Evolutionary conservation across 2,797 vertebrate species (phyloP).

Genomic region (Myotis planiceps): DNA sequence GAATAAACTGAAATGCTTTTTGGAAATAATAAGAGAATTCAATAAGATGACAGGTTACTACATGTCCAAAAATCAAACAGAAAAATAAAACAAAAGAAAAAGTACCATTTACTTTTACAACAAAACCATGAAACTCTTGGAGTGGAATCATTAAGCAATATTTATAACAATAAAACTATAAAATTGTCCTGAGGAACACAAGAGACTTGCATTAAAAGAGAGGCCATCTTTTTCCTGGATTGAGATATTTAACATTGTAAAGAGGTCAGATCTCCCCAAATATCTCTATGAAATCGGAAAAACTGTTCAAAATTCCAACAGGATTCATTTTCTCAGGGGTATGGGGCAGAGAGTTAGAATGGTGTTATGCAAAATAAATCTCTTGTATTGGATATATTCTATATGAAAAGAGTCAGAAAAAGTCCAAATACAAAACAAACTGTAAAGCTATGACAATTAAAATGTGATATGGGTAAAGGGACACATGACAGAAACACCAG

Average conservation of each 20-base stretch:
- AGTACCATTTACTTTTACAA: not conserved
- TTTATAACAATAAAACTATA: not conserved
- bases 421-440: not conserved
- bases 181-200: not conserved
- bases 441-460: not conserved
- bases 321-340: not conserved
- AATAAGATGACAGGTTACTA: not conserved
- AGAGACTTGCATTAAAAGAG: not conserved
- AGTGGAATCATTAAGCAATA: not conserved
- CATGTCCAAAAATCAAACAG: not conserved
- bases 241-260: not conserved
- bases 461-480: not conserved
- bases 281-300: not conserved
- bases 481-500: not conserved
- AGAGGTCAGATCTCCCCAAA: not conserved
- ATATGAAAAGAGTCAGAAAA: not conserved
- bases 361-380: not conserved
- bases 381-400: not conserved
- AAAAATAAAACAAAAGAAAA: not conserved
- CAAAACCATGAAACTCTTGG: not conserved
- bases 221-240: not conserved
- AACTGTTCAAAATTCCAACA: not conserved
- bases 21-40: not conserved
- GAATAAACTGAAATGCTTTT: conserved; percentile 8
- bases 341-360: not conserved